phyloP scores from a whole-genome alignment of 2,113 vertebrate genomes.

The Speoplatyrhinus poulsoni region DNA sequence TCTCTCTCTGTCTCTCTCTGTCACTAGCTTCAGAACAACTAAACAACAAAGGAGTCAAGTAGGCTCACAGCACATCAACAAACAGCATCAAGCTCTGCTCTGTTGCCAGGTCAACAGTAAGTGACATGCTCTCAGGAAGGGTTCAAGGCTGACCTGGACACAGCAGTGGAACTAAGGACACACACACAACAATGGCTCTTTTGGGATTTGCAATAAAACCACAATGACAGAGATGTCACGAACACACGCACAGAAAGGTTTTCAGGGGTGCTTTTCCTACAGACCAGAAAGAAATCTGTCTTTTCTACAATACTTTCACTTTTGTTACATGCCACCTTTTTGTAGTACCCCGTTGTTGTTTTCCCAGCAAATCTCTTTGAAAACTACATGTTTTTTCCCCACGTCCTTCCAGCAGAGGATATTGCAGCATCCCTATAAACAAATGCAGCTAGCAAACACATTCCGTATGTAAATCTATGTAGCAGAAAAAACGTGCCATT shows the following conservation, averaged over 20 bases:
- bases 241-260: constrained; percentile 49
- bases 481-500: constrained; percentile 71
- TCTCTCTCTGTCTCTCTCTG: constrained; percentile 43
- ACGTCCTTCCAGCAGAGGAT: constrained; percentile 50
- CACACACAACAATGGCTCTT: constrained; percentile 37
- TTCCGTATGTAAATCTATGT: constrained; percentile 70
- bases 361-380: constrained; percentile 64
- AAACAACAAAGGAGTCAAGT: constrained; percentile 42
- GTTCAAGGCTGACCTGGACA: constrained; percentile 47
- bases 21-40: constrained; percentile 43
- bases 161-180: constrained; percentile 39
- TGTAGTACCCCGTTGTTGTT: constrained; percentile 62
- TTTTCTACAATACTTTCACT: constrained; percentile 74
- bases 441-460: constrained; percentile 64
- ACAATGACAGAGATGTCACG: constrained; percentile 17
- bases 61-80: constrained; percentile 41
- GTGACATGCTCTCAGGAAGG: constrained; percentile 62
- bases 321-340: constrained; percentile 76
- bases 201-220: constrained; percentile 29
- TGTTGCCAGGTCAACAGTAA: constrained; percentile 37
- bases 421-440: constrained; percentile 47
- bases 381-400: constrained; percentile 41
- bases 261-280: constrained; percentile 70
- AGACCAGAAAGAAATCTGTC: constrained; percentile 44
- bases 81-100: constrained; percentile 37